These are phyloP conservation scores for Tipula vernalis DNA, from an alignment of 2,888 invertebrate species.

Conservation along the genomic window DNA sequence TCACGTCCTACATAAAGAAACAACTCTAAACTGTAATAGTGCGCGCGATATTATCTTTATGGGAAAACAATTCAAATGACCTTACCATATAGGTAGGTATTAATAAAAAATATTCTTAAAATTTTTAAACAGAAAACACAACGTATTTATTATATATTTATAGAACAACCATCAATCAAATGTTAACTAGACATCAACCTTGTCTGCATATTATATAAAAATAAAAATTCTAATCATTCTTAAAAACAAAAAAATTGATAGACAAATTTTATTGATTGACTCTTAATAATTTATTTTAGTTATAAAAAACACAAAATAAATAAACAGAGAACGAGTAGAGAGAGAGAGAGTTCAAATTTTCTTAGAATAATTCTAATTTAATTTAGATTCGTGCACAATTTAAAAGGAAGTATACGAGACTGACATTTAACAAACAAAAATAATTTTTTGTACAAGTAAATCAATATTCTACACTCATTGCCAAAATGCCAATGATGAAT, in stretches of 20 bases:
- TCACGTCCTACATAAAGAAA: background rate
- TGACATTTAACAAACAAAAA: background rate
- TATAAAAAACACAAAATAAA: background rate
- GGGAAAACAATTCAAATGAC: background rate
- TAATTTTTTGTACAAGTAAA: background rate
- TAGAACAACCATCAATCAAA: background rate
- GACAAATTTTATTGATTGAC: background rate
- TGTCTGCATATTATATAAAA: background rate
- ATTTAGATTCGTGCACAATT: background rate
- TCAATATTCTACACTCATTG: background rate
- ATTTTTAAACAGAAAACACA: background rate
- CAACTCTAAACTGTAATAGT: background rate
- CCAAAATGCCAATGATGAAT: background rate
- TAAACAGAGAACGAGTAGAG: background rate
- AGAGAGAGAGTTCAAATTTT: background rate
- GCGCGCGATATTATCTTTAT: background rate
- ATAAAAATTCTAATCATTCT: background rate
- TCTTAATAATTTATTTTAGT: background rate
- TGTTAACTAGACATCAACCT: slow-evolving; percentile 4
- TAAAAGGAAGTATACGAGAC: background rate
- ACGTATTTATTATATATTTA: background rate
- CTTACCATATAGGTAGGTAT: background rate
- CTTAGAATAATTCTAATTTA: background rate
- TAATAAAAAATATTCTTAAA: background rate
- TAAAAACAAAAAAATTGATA: background rate